phyloP scores from a whole-genome alignment of 2,797 vertebrate genomes.

The Thripadectes ignobilis region DNA sequence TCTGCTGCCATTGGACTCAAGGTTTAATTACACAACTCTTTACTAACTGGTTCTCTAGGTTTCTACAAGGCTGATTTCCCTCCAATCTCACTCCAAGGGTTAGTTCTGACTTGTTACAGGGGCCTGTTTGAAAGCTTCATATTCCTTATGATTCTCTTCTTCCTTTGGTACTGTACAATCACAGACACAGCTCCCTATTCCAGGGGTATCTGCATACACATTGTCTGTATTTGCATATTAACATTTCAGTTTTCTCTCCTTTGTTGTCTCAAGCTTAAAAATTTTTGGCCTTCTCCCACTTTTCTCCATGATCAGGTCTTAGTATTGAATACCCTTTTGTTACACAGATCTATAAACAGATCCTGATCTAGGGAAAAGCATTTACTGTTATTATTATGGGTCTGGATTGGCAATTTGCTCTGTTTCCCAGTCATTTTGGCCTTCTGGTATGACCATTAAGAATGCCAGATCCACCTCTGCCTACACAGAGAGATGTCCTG shows the following conservation, averaged over 20 bases:
- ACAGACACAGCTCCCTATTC: neutral
- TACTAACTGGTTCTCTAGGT: neutral
- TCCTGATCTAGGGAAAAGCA: neutral
- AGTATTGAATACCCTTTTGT: neutral
- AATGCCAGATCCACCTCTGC: neutral
- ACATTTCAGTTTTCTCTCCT: neutral
- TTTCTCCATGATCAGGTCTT: neutral
- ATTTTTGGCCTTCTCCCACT: neutral
- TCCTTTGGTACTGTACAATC: neutral
- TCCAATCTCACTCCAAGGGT: neutral
- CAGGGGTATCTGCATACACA: neutral
- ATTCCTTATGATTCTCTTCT: neutral
- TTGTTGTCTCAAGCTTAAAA: neutral
- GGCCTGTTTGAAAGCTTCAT: neutral
- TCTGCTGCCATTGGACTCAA: neutral
- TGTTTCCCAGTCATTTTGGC: neutral
- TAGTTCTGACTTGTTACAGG: constrained; percentile 26
- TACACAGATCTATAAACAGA: neutral
- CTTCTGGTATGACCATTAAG: neutral
- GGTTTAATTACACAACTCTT: neutral
- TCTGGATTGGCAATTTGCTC: neutral
- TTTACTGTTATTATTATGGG: neutral
- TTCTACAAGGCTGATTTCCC: neutral
- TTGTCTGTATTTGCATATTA: neutral
- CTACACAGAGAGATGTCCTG: neutral